Percentiles rank a stretch among this genome's conserved stretches.
phyloP scores from a whole-genome alignment of 2,888 invertebrate species.

The Hylaea fasciaria region DNA sequence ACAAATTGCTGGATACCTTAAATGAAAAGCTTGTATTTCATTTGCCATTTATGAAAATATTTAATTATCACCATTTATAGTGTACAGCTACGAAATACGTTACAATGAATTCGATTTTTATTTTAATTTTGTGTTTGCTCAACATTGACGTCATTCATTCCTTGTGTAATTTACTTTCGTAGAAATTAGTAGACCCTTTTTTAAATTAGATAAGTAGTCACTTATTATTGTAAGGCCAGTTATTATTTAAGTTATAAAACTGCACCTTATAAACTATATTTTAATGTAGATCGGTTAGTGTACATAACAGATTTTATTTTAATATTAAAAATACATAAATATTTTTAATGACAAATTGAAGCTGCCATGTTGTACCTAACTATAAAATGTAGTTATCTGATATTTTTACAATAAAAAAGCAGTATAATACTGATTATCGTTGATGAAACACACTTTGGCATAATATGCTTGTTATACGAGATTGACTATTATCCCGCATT shows the following conservation, averaged over 20 bases:
- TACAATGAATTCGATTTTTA: not conserved
- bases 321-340: constrained; percentile 4
- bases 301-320: constrained; percentile 19
- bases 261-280: constrained; percentile 9
- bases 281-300: constrained; percentile 1
- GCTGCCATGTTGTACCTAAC: constrained; percentile 67
- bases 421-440: constrained; percentile 43
- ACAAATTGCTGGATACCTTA: no score
- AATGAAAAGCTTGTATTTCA: no score
- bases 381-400: constrained; percentile 7
- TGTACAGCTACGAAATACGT: no score
- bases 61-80: no score
- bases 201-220: constrained; percentile 22
- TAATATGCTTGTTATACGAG: no score
- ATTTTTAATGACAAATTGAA: constrained; percentile 14
- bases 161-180: constrained; percentile 38
- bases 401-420: constrained; percentile 42
- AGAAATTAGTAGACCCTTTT: constrained; percentile 4
- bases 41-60: no score
- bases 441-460: no score
- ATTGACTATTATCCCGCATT: no score
- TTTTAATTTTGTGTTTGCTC: constrained; percentile 61
- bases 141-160: constrained; percentile 71
- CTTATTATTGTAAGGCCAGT: constrained; percentile 8
- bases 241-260: constrained; percentile 4